phyloP scores from a whole-genome alignment of 1,140 invertebrate genomes.

The Drosophila nigromelanica region DNA sequence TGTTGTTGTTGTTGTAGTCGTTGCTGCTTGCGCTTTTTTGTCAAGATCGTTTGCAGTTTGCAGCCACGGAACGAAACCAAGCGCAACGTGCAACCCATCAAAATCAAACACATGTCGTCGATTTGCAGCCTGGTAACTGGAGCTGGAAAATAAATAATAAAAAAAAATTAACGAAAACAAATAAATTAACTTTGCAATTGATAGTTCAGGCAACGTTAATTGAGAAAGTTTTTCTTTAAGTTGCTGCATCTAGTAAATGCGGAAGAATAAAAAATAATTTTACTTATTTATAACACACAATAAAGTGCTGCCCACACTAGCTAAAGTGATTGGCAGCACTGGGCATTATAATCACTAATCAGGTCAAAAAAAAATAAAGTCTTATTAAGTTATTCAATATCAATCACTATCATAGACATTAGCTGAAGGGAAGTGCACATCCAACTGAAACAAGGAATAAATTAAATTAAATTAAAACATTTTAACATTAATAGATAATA shows the following conservation, averaged over 20 bases:
- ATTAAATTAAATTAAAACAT: too few species aligned
- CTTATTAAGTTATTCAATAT: too few species aligned
- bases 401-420: too few species aligned
- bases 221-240: not conserved
- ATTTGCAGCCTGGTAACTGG: constrained; percentile 18
- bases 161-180: not conserved
- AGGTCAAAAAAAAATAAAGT: not conserved
- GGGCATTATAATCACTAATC: too few species aligned
- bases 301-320: not conserved
- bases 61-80: not conserved
- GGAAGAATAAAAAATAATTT: not conserved
- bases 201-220: not conserved
- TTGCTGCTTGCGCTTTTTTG: constrained; percentile 29
- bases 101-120: constrained; percentile 47
- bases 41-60: constrained; percentile 49
- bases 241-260: not conserved
- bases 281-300: not conserved
- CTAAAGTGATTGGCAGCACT: not conserved
- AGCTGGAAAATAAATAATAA: constrained; percentile 6
- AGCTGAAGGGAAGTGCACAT: too few species aligned
- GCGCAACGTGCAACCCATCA: constrained; percentile 17
- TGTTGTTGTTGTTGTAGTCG: constrained; percentile 13
- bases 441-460: too few species aligned
- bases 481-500: too few species aligned
- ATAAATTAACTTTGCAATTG: not conserved